Conservation (phyloP, 2,888 invertebrate species). For the Drosophila buzzatii region DNA sequence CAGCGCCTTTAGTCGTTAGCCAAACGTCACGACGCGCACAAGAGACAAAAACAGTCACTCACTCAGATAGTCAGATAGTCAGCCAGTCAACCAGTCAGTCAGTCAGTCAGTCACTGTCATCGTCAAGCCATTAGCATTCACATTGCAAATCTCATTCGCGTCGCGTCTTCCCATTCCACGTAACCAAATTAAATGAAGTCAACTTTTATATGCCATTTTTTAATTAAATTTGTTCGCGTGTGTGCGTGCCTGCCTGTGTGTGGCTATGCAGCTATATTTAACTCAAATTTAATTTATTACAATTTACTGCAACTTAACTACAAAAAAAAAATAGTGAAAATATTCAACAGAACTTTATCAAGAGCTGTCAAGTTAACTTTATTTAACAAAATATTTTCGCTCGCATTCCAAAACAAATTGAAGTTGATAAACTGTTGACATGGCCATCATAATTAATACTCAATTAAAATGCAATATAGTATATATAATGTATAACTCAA, state of each 20-base stretch:
- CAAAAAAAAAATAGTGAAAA: not conserved
- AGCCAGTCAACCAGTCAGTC: conserved; percentile 17
- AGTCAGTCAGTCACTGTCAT: conserved; percentile 16
- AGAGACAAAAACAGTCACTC: conserved; percentile 26
- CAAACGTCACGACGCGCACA: conserved; percentile 65
- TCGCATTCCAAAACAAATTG: conserved; percentile 1
- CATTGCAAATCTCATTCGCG: conserved; percentile 36
- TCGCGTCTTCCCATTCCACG: conserved; percentile 33
- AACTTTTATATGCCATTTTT: conserved; percentile 75
- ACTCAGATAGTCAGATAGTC: conserved; percentile 10
- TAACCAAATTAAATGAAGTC: conserved; percentile 78
- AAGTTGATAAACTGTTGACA: conserved; percentile 1
- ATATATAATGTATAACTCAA: not conserved
- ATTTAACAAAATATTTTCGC: conserved; percentile 3
- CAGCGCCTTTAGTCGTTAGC: conserved; percentile 64
- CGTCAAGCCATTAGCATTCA: conserved; percentile 36
- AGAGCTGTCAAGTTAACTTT: conserved; percentile 7
- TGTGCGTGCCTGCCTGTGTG: conserved; percentile 10
- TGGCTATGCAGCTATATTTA: conserved; percentile 14
- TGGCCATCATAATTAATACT: conserved; percentile 3
- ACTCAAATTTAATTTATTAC: conserved; percentile 22
- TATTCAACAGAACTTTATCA: conserved; percentile 4
- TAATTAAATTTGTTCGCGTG: conserved; percentile 70
- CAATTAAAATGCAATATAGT: conserved; percentile 2
- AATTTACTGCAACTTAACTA: conserved; percentile 6